phyloP scores from a whole-genome alignment of 2,113 vertebrate species.

The Dipodomys ordii region DNA sequence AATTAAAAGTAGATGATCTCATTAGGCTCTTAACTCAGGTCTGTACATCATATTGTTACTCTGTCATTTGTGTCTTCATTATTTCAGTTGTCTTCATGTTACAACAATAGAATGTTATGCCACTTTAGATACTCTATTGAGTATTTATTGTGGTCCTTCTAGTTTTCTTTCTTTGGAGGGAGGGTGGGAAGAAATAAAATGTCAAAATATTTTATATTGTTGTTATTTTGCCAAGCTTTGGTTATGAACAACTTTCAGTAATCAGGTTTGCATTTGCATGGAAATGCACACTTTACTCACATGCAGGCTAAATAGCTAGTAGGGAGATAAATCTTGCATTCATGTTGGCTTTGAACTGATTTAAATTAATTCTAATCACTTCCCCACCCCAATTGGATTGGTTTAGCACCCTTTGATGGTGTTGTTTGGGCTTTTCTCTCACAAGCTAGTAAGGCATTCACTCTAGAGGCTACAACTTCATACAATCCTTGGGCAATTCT shows the following conservation, averaged over 20 bases:
- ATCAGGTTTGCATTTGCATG: background rate
- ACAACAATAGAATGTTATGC: background rate
- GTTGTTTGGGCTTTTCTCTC: slow-evolving; percentile 80
- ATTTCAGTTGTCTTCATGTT: background rate
- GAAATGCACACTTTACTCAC: slow-evolving; percentile 14
- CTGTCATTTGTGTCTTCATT: background rate
- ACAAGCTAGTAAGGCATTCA: slow-evolving; percentile 81
- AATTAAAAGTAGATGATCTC: slow-evolving; percentile 29
- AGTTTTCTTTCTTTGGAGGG: background rate
- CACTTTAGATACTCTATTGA: background rate
- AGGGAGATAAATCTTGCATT: slow-evolving; percentile 63
- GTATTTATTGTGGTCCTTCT: background rate
- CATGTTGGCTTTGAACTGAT: slow-evolving; percentile 65
- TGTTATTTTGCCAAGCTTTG: background rate
- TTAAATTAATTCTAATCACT: slow-evolving; percentile 75
- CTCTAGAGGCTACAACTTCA: slow-evolving; percentile 66
- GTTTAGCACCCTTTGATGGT: slow-evolving; percentile 75
- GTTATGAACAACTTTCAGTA: slow-evolving; percentile 33
- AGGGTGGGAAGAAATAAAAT: background rate
- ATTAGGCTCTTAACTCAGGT: background rate
- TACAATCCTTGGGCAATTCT: slow-evolving; percentile 77
- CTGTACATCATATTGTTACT: background rate
- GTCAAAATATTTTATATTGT: slow-evolving; percentile 58
- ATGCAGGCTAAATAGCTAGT: slow-evolving; percentile 15
- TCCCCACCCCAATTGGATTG: slow-evolving; percentile 51